Evolutionary conservation across 2,797 vertebrate species (phyloP).

Genomic region (Phyllotis vaccarum): DNA sequence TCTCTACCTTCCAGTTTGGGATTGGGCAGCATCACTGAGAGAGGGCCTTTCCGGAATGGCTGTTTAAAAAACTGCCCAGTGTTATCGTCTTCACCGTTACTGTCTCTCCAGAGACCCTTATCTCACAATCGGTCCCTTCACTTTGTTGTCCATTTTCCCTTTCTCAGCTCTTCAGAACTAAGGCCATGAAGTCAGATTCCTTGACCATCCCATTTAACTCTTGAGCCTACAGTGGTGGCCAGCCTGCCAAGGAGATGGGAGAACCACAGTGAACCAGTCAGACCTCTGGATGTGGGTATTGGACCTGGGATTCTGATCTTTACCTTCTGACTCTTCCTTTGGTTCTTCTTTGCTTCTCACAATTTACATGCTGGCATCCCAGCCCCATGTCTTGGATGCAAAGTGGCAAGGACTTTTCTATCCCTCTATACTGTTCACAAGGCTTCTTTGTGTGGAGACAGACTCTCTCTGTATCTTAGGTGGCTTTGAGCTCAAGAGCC

Average conservation of each 20-base stretch:
- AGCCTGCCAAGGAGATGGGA: background rate
- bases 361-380: background rate
- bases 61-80: background rate
- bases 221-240: background rate
- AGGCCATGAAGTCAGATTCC: background rate
- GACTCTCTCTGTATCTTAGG: background rate
- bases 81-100: background rate
- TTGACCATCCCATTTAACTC: background rate
- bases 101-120: background rate
- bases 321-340: background rate
- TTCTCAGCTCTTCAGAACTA: background rate
- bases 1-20: background rate
- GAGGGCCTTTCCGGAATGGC: background rate
- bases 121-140: background rate
- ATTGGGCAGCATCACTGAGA: background rate
- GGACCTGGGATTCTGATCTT: background rate
- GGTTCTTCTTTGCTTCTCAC: background rate
- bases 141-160: background rate
- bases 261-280: background rate
- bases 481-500: background rate
- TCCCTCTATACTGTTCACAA: background rate
- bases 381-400: background rate
- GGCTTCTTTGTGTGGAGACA: background rate
- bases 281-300: background rate
- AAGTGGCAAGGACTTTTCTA: background rate